Evolutionary conservation across 2,113 vertebrate genomes (phyloP).

Genomic region (Panthera tigris): DNA sequence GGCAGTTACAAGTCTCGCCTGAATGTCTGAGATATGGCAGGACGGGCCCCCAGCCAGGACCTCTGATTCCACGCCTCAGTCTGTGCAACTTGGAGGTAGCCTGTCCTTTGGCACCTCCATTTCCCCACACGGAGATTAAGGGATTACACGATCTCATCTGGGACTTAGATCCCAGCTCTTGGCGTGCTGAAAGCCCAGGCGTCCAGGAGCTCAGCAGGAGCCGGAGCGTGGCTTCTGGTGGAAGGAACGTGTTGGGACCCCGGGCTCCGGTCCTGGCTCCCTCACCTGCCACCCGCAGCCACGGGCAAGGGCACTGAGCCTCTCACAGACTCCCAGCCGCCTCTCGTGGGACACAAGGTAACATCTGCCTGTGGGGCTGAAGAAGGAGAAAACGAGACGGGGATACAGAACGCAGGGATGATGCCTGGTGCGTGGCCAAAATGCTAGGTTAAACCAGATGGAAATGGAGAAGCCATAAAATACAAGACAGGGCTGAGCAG

Average conservation of each 20-base stretch:
- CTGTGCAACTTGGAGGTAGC: background rate
- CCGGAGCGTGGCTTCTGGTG: background rate
- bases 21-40: background rate
- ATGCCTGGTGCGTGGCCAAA: fast-evolving
- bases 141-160: background rate
- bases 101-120: background rate
- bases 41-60: background rate
- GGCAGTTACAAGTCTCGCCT: background rate
- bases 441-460: fast-evolving
- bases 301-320: background rate
- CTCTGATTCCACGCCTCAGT: background rate
- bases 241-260: background rate
- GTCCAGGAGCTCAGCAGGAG: no score
- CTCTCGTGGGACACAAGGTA: background rate
- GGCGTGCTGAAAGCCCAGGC: background rate
- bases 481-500: background rate
- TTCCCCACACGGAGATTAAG: background rate
- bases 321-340: no score
- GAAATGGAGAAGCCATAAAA: background rate
- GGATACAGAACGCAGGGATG: background rate
- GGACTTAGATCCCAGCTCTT: background rate
- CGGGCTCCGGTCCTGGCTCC: background rate
- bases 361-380: background rate
- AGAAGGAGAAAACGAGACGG: background rate
- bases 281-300: background rate